Evolutionary conservation across 2,797 vertebrate genomes (phyloP).

Genomic region (Acanthornis magna): DNA sequence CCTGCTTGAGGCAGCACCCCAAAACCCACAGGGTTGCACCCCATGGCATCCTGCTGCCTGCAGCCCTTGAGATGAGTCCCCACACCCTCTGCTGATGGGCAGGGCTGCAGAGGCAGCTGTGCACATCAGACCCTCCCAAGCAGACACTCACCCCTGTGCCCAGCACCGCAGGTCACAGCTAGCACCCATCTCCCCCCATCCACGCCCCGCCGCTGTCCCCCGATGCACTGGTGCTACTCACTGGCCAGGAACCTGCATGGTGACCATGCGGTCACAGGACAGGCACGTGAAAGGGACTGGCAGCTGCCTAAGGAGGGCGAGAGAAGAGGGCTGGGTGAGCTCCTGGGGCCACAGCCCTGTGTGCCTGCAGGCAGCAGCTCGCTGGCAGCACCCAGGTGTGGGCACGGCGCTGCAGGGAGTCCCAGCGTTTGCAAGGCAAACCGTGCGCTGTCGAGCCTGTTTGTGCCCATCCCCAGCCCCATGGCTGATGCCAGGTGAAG

Average conservation of each 20-base stretch:
- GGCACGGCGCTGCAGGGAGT: background rate
- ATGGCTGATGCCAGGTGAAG: background rate
- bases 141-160: background rate
- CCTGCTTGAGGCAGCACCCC: background rate
- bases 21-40: background rate
- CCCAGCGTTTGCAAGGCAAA: accelerated
- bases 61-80: background rate
- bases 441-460: accelerated
- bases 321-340: background rate
- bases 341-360: background rate
- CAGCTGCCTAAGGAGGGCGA: background rate
- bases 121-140: background rate
- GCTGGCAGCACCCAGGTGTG: background rate
- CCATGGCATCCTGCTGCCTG: too few relatives aligned
- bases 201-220: background rate
- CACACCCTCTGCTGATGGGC: too few relatives aligned
- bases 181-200: background rate
- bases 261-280: background rate
- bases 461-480: background rate
- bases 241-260: background rate
- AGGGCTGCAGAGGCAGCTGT: background rate
- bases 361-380: background rate
- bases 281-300: background rate
- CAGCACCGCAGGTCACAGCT: accelerated
- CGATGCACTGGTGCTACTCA: background rate